Percentiles rank a stretch among this genome's conserved stretches.
Evolutionary conservation across 2,888 invertebrate genomes (phyloP).

Genomic region (Pediacus dermestoides): DNA sequence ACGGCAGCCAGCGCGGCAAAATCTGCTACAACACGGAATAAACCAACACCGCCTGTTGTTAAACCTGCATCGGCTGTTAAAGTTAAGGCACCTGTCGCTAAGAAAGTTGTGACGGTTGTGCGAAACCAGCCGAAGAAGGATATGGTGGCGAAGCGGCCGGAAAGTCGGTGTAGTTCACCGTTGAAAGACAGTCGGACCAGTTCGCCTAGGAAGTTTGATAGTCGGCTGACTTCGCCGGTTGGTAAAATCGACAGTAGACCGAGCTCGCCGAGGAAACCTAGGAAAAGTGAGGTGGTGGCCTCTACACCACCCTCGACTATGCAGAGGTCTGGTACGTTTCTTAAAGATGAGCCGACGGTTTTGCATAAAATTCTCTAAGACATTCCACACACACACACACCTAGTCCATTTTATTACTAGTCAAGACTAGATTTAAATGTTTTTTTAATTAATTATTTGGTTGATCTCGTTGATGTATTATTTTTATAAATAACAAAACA

Average conservation of each 20-base stretch:
- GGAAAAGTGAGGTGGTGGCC: constrained; percentile 11
- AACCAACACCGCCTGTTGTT: constrained; percentile 1
- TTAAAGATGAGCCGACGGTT: constrained; percentile 71
- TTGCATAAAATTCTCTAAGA: constrained; percentile 48
- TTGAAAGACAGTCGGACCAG: constrained; percentile 35
- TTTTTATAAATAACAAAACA: no score
- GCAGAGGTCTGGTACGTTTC: constrained; percentile 68
- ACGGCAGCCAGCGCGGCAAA: constrained; percentile 60
- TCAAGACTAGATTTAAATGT: no score
- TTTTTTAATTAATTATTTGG: no score
- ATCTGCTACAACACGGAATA: constrained; percentile 21
- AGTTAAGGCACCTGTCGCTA: no score
- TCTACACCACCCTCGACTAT: constrained; percentile 38
- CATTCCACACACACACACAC: constrained; percentile 15
- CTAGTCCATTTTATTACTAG: no score
- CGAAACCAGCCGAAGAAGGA: constrained; percentile 14
- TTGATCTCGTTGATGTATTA: constrained; percentile 28
- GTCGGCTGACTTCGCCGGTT: constrained; percentile 36
- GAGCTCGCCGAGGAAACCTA: constrained; percentile 19
- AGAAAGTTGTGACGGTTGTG: neutral
- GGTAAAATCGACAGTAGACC: constrained; percentile 19
- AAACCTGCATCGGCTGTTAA: neutral
- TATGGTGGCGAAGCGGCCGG: constrained; percentile 10
- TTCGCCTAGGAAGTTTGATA: constrained; percentile 37
- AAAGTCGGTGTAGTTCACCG: constrained; percentile 34